phyloP scores from a whole-genome alignment of 2,888 invertebrate genomes.

The Sarcophaga rosellei region DNA sequence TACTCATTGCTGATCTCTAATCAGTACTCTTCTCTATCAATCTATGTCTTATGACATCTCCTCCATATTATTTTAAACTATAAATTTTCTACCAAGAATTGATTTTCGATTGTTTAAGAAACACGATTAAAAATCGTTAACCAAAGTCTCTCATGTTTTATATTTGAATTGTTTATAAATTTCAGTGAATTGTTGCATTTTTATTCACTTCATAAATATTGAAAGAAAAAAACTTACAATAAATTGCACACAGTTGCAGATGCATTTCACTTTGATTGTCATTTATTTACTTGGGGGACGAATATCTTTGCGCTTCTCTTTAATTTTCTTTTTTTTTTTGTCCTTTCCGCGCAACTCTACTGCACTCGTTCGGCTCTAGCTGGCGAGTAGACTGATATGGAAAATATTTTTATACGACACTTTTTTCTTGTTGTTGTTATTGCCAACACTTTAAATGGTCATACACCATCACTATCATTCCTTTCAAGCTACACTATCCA shows the following conservation, averaged over 20 bases:
- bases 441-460: constrained; percentile 50
- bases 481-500: constrained; percentile 2
- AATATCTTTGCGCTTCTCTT: neutral
- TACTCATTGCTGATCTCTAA: no score
- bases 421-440: constrained; percentile 6
- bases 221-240: constrained; percentile 14
- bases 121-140: neutral
- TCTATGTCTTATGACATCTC: no score
- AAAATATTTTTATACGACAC: constrained; percentile 40
- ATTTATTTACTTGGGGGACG: neutral
- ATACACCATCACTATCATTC: constrained; percentile 28
- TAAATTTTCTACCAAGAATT: no score
- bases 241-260: constrained; percentile 21
- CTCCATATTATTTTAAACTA: no score
- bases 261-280: constrained; percentile 38
- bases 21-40: no score
- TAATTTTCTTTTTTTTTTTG: neutral
- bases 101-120: no score
- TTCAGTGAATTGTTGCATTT: neutral
- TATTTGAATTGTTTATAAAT: neutral
- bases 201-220: constrained; percentile 19
- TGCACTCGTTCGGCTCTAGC: neutral
- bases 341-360: neutral
- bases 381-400: neutral
- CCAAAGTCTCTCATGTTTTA: neutral